Percentiles rank a stretch among this genome's conserved stretches.
phyloP scores from a whole-genome alignment of 2,113 vertebrate species.

The Mohoua ochrocephala region DNA sequence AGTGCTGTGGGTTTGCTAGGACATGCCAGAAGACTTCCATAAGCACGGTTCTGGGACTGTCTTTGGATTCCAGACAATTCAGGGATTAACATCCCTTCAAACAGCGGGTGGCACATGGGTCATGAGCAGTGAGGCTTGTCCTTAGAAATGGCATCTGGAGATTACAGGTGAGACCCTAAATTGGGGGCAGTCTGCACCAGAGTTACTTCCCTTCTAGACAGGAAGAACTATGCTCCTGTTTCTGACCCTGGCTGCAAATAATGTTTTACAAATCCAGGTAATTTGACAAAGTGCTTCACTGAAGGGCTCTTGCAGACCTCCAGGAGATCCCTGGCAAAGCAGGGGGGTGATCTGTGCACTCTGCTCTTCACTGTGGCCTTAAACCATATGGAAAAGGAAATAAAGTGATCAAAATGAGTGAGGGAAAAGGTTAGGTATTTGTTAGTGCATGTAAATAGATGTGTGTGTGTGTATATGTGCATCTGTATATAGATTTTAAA shows the following conservation, averaged over 20 bases:
- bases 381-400: neutral
- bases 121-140: neutral
- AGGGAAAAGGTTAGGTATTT: neutral
- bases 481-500: neutral
- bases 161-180: neutral
- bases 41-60: neutral
- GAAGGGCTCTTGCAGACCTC: neutral
- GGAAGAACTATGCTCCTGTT: neutral
- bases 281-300: neutral
- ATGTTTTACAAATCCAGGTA: neutral
- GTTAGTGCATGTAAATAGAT: neutral
- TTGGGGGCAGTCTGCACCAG: rapidly evolving
- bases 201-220: neutral
- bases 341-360: neutral
- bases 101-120: neutral
- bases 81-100: neutral
- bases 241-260: neutral
- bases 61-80: neutral
- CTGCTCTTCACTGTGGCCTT: neutral
- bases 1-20: neutral
- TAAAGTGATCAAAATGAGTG: neutral
- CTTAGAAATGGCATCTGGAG: neutral
- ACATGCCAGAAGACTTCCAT: neutral
- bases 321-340: neutral
- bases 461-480: neutral